Base-by-base conservation (phyloP, 23 tunicate genomes). In the Trididemnum nubilum region DNA sequence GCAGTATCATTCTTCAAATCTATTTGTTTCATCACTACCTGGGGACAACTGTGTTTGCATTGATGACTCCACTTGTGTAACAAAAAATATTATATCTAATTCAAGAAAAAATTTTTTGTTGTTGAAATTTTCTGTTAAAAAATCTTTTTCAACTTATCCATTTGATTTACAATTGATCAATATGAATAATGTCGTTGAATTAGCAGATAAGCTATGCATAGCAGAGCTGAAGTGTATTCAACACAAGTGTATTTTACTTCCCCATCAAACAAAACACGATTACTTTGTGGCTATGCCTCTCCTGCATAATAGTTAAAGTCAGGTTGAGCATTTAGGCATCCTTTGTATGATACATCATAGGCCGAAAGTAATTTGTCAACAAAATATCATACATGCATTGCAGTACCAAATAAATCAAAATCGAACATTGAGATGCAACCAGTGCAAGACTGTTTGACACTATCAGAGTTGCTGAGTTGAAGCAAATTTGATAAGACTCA, bases 261-360 rank as follows among this genome's bases (percentile, higher is more conserved):
- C 74, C n/a, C 25, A 33, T 69, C 39, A 33, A 3, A 7, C 38
- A 69, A 7, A 69, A 69, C 25, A 2, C 22, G 39, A 69, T n/a
- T 32, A 5, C n/a, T 69, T 69, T 69, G 74, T 69, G 22, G 39
- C 38, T 32, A 69, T 33, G 74, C 74, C 74, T 33, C 74, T 69
- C 9, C 33, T 69, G 37, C 74, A 69, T 69, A 37, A 29, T 32
- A 12, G 74, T 29, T 5, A 69, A 4, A 3, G 5, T 44, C 54
- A 44, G 9, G 15, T 7, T 44, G 54, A 44, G 12, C 9, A 7
- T 44, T 44, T 44, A 7, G 9, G 9, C 15, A 44, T 44, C 9
- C 54, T 44, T n/a, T n/a, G n/a, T n/a, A n/a, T n/a, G n/a, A n/a
- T n/a, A n/a, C n/a, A n/a, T n/a, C n/a, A n/a, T n/a, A n/a, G n/a